phyloP scores from a whole-genome alignment of 1,140 invertebrate species.

The Scaptomyza montana region DNA sequence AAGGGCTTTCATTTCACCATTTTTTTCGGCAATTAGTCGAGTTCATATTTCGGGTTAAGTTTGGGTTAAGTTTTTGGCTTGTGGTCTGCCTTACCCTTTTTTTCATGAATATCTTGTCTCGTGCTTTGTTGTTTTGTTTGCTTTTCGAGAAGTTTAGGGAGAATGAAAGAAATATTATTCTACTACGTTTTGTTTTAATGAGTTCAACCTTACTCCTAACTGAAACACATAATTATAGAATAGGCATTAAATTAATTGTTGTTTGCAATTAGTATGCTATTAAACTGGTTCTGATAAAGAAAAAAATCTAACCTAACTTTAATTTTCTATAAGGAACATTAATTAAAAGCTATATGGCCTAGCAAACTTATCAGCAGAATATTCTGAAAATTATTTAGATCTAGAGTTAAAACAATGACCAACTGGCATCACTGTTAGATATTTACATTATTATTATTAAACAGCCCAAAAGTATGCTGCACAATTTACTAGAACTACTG shows the following conservation, averaged over 20 bases:
- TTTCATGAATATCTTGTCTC: constrained; percentile 5
- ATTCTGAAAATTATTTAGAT: no score
- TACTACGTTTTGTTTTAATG: not conserved
- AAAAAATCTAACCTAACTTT: not conserved
- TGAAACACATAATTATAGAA: not conserved
- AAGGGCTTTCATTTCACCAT: constrained; percentile 40
- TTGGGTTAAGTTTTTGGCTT: constrained; percentile 39
- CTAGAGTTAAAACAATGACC: not conserved
- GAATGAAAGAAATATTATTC: not conserved
- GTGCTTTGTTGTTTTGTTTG: constrained; percentile 6
- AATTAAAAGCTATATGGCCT: not conserved
- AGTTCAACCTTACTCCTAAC: not conserved
- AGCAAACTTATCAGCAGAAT: no score
- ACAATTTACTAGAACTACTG: not conserved
- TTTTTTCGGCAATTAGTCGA: constrained; percentile 67
- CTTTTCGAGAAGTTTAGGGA: not conserved
- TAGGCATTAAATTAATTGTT: not conserved
- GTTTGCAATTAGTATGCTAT: not conserved
- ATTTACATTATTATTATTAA: not conserved
- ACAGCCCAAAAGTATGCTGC: constrained; percentile 31
- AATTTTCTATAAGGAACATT: not conserved
- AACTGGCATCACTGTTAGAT: not conserved
- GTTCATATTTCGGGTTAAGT: constrained; percentile 66
- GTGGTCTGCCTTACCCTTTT: constrained; percentile 8
- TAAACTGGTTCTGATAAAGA: not conserved